These are phyloP conservation scores for Lobophora halterata DNA, from an alignment of 2,888 invertebrate species.

Conservation along the genomic window DNA sequence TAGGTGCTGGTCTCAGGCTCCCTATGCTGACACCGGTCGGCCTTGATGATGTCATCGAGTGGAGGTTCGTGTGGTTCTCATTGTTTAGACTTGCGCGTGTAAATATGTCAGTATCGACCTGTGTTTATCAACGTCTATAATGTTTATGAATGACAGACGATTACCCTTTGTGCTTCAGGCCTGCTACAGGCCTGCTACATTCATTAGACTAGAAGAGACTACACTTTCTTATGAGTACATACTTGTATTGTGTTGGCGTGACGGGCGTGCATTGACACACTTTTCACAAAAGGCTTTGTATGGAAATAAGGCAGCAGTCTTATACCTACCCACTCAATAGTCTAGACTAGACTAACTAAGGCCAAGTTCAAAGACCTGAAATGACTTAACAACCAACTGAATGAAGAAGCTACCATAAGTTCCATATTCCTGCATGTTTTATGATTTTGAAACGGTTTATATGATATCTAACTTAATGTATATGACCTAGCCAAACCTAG, in stretches of 20 bases:
- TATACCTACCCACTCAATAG: not conserved
- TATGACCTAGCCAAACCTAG: too few relatives aligned
- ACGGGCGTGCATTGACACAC: too few relatives aligned
- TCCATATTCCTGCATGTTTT: too few relatives aligned
- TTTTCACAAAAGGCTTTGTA: constrained; percentile 3
- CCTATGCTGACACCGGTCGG: constrained; percentile 57
- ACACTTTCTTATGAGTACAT: not conserved
- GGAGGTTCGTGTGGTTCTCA: constrained; percentile 43
- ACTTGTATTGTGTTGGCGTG: constrained; percentile 2
- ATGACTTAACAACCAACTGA: too few relatives aligned
- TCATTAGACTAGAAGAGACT: too few relatives aligned
- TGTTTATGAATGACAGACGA: not conserved
- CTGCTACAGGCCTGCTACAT: too few relatives aligned
- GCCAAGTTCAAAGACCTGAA: constrained; percentile 10
- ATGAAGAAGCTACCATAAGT: too few relatives aligned
- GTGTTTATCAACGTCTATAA: constrained; percentile 7
- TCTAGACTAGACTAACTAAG: constrained; percentile 6
- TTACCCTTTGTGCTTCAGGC: not conserved
- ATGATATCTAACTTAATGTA: too few relatives aligned
- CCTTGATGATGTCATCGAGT: constrained; percentile 73
- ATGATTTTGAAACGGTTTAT: too few relatives aligned
- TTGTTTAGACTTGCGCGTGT: constrained; percentile 20
- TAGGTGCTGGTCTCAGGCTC: constrained; percentile 23
- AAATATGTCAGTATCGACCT: constrained; percentile 14
- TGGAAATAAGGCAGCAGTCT: constrained; percentile 1